phyloP scores from a whole-genome alignment of 2,888 invertebrate species.

The Macaria liturata region DNA sequence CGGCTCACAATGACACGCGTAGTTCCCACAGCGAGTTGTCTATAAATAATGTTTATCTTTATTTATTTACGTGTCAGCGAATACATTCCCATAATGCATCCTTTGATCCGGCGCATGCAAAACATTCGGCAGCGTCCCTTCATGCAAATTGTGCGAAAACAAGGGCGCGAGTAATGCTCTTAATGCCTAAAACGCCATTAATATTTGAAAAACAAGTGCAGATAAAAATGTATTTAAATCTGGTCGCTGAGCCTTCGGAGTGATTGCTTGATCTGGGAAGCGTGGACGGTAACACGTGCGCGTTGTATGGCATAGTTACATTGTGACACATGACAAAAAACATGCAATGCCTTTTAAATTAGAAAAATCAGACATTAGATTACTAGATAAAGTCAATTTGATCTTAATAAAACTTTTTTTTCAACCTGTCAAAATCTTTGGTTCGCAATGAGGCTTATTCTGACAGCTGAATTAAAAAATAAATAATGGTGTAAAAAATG shows the following conservation, averaged over 20 bases:
- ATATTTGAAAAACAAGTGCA: slow-evolving; percentile 79
- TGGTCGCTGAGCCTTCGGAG: slow-evolving; percentile 46
- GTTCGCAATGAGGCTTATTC: too few species aligned
- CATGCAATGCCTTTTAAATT: too few species aligned
- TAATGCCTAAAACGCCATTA: slow-evolving; percentile 76
- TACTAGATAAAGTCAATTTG: too few species aligned
- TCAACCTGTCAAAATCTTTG: too few species aligned
- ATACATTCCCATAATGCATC: slow-evolving; percentile 71
- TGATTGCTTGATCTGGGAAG: slow-evolving; percentile 30
- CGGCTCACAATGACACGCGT: slow-evolving; percentile 27
- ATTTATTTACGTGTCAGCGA: slow-evolving; percentile 79
- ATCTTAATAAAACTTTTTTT: too few species aligned
- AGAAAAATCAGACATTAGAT: too few species aligned
- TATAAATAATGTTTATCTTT: slow-evolving; percentile 64
- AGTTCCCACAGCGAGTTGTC: slow-evolving; percentile 33
- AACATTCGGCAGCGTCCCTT: slow-evolving; percentile 35
- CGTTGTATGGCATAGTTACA: too few species aligned
- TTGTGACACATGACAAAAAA: too few species aligned
- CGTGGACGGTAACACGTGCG: slow-evolving; percentile 11
- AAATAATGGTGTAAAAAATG: too few species aligned
- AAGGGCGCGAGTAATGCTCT: slow-evolving; percentile 75
- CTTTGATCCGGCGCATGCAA: slow-evolving; percentile 68
- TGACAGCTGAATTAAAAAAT: too few species aligned
- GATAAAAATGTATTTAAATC: slow-evolving; percentile 74
- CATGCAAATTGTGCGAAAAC: slow-evolving; percentile 59